These are phyloP conservation scores for Ctenochaetus hawaiiensis DNA, from an alignment of 2,797 vertebrate genomes.

Conservation along the genomic window DNA sequence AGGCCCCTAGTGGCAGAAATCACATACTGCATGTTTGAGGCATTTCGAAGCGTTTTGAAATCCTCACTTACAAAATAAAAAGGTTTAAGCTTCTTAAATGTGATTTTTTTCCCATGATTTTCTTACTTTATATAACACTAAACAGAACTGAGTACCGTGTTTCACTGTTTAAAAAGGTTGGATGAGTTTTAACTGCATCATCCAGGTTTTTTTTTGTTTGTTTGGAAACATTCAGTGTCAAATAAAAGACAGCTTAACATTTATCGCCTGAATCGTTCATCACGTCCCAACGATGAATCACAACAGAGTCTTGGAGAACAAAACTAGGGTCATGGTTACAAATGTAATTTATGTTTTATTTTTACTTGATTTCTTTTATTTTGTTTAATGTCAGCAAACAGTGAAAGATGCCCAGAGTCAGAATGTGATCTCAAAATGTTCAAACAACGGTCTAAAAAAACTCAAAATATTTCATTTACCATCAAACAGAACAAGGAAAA, in stretches of 20 bases:
- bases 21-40: background rate
- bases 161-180: background rate
- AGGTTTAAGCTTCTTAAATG: background rate
- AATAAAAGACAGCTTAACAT: background rate
- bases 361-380: too few relatives aligned
- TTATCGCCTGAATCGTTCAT: background rate
- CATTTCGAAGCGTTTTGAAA: background rate
- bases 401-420: background rate
- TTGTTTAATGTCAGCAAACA: background rate
- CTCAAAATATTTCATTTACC: background rate
- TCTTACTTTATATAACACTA: background rate
- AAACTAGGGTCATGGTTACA: too few relatives aligned
- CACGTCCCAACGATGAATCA: too few relatives aligned
- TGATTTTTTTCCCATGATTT: background rate
- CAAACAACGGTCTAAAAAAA: background rate
- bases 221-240: background rate
- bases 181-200: background rate
- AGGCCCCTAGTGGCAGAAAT: too few relatives aligned
- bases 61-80: background rate
- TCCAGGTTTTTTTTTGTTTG: conserved; percentile 3
- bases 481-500: background rate
- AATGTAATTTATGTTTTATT: too few relatives aligned
- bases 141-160: background rate
- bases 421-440: background rate
- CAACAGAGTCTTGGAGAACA: too few relatives aligned